phyloP scores from a whole-genome alignment of 2,888 invertebrate species.

The Oxycera nigricornis region DNA sequence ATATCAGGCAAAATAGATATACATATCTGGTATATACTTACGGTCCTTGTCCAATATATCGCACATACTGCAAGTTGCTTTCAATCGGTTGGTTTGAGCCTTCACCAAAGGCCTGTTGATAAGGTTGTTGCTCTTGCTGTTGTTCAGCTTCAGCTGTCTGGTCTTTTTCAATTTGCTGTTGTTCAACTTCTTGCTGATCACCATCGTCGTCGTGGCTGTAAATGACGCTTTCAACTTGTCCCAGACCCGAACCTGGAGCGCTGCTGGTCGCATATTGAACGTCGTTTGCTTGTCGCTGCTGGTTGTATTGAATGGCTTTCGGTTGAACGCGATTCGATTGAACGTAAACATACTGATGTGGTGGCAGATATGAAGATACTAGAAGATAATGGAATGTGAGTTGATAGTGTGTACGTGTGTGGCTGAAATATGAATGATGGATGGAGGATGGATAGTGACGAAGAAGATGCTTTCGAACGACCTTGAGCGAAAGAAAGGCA shows the following conservation, averaged over 20 bases:
- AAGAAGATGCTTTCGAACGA: constrained; percentile 31
- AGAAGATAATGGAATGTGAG: not conserved
- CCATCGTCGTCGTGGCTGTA: constrained; percentile 16
- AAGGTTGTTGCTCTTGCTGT: constrained; percentile 42
- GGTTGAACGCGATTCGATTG: constrained; percentile 43
- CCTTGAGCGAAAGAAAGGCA: constrained; percentile 6
- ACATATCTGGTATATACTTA: too few species aligned
- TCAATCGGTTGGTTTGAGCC: constrained; percentile 10
- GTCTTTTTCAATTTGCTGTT: not conserved
- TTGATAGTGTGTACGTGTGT: not conserved
- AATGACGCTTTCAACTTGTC: not conserved
- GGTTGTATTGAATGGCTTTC: constrained; percentile 48
- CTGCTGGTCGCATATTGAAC: constrained; percentile 36
- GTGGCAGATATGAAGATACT: constrained; percentile 10
- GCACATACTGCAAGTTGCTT: constrained; percentile 47
- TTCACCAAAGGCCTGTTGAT: constrained; percentile 38
- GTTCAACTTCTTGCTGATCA: too few species aligned
- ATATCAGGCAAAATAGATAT: too few species aligned
- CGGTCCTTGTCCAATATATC: constrained; percentile 44
- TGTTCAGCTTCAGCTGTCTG: constrained; percentile 28
- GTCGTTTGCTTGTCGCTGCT: constrained; percentile 24
- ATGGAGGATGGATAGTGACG: not conserved
- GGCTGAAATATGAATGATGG: not conserved
- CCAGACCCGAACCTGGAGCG: not conserved
- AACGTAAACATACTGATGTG: constrained; percentile 46